Base-by-base conservation (phyloP, 2,113 vertebrate species). In the Indicator maculatus region DNA sequence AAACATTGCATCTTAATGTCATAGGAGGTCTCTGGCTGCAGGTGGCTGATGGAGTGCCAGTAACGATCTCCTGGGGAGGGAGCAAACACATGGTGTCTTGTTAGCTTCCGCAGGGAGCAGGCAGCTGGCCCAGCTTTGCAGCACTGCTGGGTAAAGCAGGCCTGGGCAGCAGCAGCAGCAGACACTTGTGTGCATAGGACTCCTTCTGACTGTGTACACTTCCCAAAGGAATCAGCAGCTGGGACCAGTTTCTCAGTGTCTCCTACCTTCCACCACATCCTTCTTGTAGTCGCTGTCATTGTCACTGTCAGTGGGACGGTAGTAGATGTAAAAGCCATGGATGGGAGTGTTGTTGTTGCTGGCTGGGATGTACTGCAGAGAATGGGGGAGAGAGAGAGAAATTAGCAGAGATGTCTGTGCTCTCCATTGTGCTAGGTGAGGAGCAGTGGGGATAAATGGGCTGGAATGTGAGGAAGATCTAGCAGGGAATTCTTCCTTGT, bases 1-100 rank as follows among this genome's bases (percentile, higher is more conserved):
- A 99, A 99, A 96, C 99, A 99, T 61, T 99, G 99, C 99, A 99
- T 99, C 97, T 99, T 99, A 90, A 99, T 99, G 96, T 99, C 99
- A 2, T 99, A 99, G 0, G 99, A 99, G 5, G 99, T 99, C 95
- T 99, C 99, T 0, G 99, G 99, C 98, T 99, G 99, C 59, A 99
- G 98, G 96, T 99, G 98, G 33, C 98, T 98, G 97, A 99, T 99
- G 24, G 98, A 99, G 79, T 99, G 99, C 99, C 99, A 99, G 95
- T 99, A 99, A 16, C 98, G 97, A 38, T 99, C 99, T 71, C 98
- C 98, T 98, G 96, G 66, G 64, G 74, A 30, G 41, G 74, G 28
- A 80, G 58, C 55, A 44, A 33, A 50, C 50, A 82, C 6, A 14
- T 0, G 3, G 64, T 19, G 63, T 56, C 50, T 52, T 0, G 0